Base-by-base conservation (phyloP, 2,113 vertebrate genomes). In the Nanger granti region DNA sequence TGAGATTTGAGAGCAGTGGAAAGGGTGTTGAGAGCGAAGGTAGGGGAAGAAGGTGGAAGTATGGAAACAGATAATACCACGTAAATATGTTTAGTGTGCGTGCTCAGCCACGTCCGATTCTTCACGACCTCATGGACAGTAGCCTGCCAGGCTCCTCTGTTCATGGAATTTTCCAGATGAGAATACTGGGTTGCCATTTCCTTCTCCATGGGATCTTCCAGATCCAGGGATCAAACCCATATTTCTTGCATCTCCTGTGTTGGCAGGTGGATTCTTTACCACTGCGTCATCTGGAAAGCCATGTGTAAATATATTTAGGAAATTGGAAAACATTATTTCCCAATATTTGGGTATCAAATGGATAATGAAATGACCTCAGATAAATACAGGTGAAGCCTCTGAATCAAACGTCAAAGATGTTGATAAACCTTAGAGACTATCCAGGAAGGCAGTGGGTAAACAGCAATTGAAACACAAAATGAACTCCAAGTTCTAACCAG, bases 391-490 rank as follows among this genome's bases (percentile, higher is more conserved):
- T 93, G 82, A 86, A 73, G 37, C 41, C 62, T 73, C 28, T 73
- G 37, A 44, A 73, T 28, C 49, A 85, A 93, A 73, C 18, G 28
- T n/a, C 52, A n/a, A 73, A 86, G 82, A 93, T 13, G 44, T 57
- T 57, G n/a, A 86, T 57, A 83, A 73, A 47, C 37, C 13, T 64
- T n/a, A 28, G 79, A 52, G 8, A 15, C 29, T 31, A 14, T 26
- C 52, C 60, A n/a, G 66, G 49, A 86, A 93, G 37, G 47, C 92
- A 86, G 5, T 47, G 52, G 28, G 8, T 85, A 55, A 73, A 86
- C 37, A 66, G 22, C 59, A 44, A 47, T 44, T 57, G 29, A 73
- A 69, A 93, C 52, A 57, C 82, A 86, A 93, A 85, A 86, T 34
- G 62, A 86, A 85, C 28, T 29, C 80, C 26, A 5, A 24, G 60